Evolutionary conservation across 2,888 invertebrate species (phyloP).

Genomic region (Pedicia rivosa): DNA sequence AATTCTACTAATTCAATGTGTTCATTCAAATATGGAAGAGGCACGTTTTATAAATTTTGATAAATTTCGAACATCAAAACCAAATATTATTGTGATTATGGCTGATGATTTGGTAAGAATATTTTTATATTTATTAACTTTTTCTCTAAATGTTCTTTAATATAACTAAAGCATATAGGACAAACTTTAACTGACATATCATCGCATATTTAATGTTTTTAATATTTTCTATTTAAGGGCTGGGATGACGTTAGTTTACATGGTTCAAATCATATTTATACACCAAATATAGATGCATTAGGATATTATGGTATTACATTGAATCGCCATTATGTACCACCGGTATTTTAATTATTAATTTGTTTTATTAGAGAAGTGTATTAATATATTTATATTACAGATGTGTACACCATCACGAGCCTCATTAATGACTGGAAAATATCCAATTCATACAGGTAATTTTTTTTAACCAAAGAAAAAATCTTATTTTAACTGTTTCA

Average conservation of each 20-base stretch:
- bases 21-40: no score
- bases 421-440: slow-evolving; percentile 69
- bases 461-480: no score
- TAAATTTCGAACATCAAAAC: no score
- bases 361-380: no score
- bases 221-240: slow-evolving; percentile 41
- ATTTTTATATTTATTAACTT: slow-evolving; percentile 8
- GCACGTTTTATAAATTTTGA: no score
- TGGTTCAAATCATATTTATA: slow-evolving; percentile 72
- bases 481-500: no score
- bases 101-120: slow-evolving; percentile 74
- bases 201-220: not conserved
- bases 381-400: no score
- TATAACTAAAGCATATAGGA: no score
- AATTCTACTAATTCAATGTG: no score
- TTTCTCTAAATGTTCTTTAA: not conserved
- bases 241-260: slow-evolving; percentile 88
- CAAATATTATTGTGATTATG: slow-evolving; percentile 60
- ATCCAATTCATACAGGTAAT: slow-evolving; percentile 67
- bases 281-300: slow-evolving; percentile 78
- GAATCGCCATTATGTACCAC: slow-evolving; percentile 62
- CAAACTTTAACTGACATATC: not conserved
- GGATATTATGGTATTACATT: slow-evolving; percentile 73
- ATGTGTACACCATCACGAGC: slow-evolving; percentile 74
- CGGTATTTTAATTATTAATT: no score